Percentiles rank a stretch among this genome's conserved stretches.
phyloP scores from a whole-genome alignment of 2,888 invertebrate species.

The Drosophila mulleri region DNA sequence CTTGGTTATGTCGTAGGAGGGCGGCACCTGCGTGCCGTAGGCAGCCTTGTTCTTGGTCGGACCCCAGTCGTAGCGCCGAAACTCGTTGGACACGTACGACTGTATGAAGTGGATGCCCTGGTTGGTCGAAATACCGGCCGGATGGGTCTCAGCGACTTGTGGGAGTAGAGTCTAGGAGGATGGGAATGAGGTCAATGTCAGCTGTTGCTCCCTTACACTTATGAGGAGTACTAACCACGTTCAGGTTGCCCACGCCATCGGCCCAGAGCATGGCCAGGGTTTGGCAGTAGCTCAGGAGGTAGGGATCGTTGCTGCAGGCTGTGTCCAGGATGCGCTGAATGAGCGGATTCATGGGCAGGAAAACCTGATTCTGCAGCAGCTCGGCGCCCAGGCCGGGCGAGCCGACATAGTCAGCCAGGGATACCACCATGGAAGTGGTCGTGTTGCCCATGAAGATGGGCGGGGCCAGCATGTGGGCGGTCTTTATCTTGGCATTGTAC shows the following conservation, averaged over 20 bases:
- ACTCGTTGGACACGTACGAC: slow-evolving; percentile 61
- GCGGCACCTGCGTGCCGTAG: slow-evolving; percentile 66
- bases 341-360: slow-evolving; percentile 83
- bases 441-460: slow-evolving; percentile 88
- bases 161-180: slow-evolving; percentile 68
- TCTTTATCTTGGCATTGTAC: slow-evolving; percentile 85
- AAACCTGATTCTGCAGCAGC: slow-evolving; percentile 85
- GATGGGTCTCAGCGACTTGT: slow-evolving; percentile 77
- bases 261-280: slow-evolving; percentile 72
- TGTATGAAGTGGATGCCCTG: slow-evolving; percentile 80
- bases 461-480: slow-evolving; percentile 87
- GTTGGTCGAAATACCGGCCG: slow-evolving; percentile 80
- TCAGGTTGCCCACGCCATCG: slow-evolving; percentile 70
- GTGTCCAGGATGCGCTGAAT: slow-evolving; percentile 72
- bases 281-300: slow-evolving; percentile 60
- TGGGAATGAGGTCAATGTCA: neutral
- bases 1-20: slow-evolving; percentile 68
- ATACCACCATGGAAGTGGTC: slow-evolving; percentile 84
- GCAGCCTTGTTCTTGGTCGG: slow-evolving; percentile 55
- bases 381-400: slow-evolving; percentile 58
- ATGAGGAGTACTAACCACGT: slow-evolving; percentile 56
- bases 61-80: slow-evolving; percentile 76
- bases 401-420: slow-evolving; percentile 82
- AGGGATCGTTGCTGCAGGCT: slow-evolving; percentile 68
- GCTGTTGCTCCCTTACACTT: neutral